phyloP scores from a whole-genome alignment of 1,140 invertebrate species.

The Delia radicum region DNA sequence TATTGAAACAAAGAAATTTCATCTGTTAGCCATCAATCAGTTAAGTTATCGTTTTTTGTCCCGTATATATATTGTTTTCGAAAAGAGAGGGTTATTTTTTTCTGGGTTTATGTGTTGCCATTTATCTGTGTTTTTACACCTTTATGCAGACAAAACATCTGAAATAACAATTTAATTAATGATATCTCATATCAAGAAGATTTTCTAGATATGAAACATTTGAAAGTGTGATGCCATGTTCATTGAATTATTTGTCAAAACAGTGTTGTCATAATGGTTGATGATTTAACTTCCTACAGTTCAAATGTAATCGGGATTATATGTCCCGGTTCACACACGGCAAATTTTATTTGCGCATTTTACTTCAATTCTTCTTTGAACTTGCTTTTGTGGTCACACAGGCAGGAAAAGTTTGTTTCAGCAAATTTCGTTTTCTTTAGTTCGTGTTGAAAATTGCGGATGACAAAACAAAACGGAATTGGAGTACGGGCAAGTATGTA shows the following conservation, averaged over 20 bases:
- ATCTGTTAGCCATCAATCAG: constrained; percentile 48
- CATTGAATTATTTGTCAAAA: background rate
- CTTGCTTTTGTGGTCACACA: no score
- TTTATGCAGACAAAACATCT: background rate
- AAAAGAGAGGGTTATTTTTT: background rate
- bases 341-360: no score
- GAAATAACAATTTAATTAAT: background rate
- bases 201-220: background rate
- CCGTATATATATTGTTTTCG: background rate
- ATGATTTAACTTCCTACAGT: no score
- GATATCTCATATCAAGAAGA: background rate
- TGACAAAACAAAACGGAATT: no score
- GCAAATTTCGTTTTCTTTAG: no score
- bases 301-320: no score
- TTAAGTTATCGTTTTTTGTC: constrained; percentile 1
- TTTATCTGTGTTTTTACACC: background rate
- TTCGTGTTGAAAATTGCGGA: no score
- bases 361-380: no score
- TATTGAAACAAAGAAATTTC: constrained; percentile 51
- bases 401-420: no score
- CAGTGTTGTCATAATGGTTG: no score
- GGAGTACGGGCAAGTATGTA: no score
- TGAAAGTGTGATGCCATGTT: background rate
- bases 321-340: no score
- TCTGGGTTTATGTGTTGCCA: background rate